phyloP scores from a whole-genome alignment of 2,797 vertebrate genomes.

The Pogonophryne albipinna region DNA sequence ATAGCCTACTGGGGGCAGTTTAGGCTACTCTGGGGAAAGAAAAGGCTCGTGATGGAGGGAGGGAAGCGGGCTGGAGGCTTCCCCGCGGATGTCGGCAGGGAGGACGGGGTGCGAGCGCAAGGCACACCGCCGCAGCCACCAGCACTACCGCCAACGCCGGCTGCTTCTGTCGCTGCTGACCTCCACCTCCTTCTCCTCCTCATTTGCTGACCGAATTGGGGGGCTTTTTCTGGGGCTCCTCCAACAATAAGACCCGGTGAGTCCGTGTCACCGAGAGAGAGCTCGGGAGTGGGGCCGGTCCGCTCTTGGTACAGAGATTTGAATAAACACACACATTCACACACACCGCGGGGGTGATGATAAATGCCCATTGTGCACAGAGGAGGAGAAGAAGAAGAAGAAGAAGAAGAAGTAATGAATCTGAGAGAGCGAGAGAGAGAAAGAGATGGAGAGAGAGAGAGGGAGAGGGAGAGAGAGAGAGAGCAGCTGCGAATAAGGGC shows the following conservation, averaged over 20 bases:
- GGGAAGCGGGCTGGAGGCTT: constrained; percentile 33
- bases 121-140: neutral
- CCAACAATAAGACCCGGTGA: constrained; percentile 85
- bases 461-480: constrained; percentile 52
- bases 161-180: constrained; percentile 29
- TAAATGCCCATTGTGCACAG: constrained; percentile 96
- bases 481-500: constrained; percentile 87
- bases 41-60: constrained; percentile 33
- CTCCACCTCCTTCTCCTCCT: constrained; percentile 54
- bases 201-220: constrained; percentile 52
- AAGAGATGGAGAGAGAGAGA: constrained; percentile 35
- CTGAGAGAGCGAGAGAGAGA: constrained; percentile 76
- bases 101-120: constrained; percentile 34
- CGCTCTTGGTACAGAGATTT: constrained; percentile 96
- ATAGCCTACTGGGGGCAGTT: neutral
- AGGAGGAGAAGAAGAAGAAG: constrained; percentile 46
- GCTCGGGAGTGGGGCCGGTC: constrained; percentile 89
- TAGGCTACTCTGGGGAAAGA: constrained; percentile 26
- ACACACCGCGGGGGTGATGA: constrained; percentile 90
- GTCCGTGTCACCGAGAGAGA: constrained; percentile 78
- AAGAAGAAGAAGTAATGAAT: constrained; percentile 91
- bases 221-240: constrained; percentile 89
- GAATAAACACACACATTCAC: constrained; percentile 88
- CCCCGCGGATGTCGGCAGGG: constrained; percentile 35
- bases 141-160: constrained; percentile 4